A percentile compares a stretch with the other conserved stretches of the same genome.
These are phyloP conservation scores for Meleagris gallopavo DNA, from an alignment of 2,113 vertebrate genomes.

Conservation along the genomic window DNA sequence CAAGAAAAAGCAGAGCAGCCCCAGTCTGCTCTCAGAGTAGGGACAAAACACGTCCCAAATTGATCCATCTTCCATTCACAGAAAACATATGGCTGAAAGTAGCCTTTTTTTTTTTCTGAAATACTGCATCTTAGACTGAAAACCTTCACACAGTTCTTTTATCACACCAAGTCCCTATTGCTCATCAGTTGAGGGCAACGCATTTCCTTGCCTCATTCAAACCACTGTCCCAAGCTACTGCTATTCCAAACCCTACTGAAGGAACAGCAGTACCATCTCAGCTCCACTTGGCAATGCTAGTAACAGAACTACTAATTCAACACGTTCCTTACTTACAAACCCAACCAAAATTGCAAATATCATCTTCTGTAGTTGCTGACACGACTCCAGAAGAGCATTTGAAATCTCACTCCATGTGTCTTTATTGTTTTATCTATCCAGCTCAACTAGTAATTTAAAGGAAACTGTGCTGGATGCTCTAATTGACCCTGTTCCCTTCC, in stretches of 20 bases:
- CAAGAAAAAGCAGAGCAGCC: not conserved
- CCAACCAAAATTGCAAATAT: not conserved
- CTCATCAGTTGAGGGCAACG: rapidly evolving
- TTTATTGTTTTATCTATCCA: conserved; percentile 36
- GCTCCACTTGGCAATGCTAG: not conserved
- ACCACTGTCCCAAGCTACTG: not conserved
- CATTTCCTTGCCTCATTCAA: not conserved
- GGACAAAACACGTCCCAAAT: not conserved
- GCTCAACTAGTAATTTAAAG: conserved; percentile 75
- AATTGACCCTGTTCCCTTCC: conserved; percentile 74
- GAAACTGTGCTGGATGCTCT: conserved; percentile 73
- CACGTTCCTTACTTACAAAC: conserved; percentile 5
- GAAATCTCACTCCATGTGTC: conserved; percentile 13
- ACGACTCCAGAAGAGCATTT: not conserved
- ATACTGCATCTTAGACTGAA: not conserved
- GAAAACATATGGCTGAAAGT: not conserved
- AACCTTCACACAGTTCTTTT: not conserved
- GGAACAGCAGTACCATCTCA: not conserved
- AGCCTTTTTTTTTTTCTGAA: not conserved
- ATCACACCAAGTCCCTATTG: not conserved
- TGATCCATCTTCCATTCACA: not conserved
- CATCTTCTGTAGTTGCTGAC: not conserved
- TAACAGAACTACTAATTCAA: conserved; percentile 10
- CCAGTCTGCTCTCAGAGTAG: not conserved
- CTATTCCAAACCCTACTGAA: not conserved